Percentiles rank a stretch among this genome's conserved stretches.
Evolutionary conservation across 2,113 vertebrate genomes (phyloP).

Genomic region (Furnarius figulus): DNA sequence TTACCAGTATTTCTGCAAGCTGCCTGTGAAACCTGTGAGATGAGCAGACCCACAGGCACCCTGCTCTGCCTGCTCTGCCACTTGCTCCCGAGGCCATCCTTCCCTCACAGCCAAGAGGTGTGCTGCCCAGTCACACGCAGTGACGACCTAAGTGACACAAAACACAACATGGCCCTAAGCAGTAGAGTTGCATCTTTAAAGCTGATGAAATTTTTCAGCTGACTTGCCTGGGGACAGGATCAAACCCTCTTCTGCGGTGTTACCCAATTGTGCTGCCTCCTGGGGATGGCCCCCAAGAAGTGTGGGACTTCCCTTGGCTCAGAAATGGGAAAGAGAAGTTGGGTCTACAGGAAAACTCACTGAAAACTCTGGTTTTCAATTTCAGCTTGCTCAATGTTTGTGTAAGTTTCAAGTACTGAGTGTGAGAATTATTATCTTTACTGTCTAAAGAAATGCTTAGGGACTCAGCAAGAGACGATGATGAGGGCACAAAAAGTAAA

Average conservation of each 20-base stretch:
- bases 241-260: neutral
- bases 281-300: neutral
- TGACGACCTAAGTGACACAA: neutral
- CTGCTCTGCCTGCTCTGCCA: neutral
- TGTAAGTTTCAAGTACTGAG: neutral
- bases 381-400: neutral
- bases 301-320: neutral
- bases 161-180: neutral
- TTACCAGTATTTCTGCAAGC: neutral
- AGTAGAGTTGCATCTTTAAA: neutral
- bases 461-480: neutral
- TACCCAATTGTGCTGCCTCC: neutral
- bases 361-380: neutral
- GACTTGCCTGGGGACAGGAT: neutral
- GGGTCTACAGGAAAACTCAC: neutral
- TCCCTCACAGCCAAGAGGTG: neutral
- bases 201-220: neutral
- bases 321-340: neutral
- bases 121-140: neutral
- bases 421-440: neutral
- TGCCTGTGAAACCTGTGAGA: neutral
- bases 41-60: neutral
- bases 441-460: neutral
- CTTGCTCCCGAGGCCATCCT: neutral
- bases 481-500: neutral